Evolutionary conservation across 2,888 invertebrate genomes (phyloP).

Genomic region (Mylabris sibirica): DNA sequence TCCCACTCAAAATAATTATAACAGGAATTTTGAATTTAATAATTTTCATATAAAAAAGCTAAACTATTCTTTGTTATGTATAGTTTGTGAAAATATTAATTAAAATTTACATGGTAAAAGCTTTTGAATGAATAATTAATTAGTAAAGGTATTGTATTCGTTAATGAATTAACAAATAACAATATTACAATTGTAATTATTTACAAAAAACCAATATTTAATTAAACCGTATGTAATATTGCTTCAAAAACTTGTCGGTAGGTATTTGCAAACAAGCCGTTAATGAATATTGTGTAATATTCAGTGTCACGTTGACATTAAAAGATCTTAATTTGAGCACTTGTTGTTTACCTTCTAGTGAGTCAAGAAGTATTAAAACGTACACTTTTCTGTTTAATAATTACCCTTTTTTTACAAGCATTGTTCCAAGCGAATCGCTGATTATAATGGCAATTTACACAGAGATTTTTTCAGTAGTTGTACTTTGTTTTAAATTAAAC

Average conservation of each 20-base stretch:
- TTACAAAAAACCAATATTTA: no score
- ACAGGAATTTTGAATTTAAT: neutral
- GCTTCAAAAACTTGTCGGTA: no score
- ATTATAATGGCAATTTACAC: no score
- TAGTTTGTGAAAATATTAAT: neutral
- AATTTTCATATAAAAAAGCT: neutral
- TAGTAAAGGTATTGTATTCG: neutral
- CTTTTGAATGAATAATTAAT: conserved; percentile 3
- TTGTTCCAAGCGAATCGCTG: no score
- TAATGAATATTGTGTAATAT: no score
- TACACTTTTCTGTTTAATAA: neutral
- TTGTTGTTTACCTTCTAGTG: neutral
- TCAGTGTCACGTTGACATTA: neutral
- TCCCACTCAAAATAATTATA: neutral
- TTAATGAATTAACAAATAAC: neutral
- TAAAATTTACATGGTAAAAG: neutral
- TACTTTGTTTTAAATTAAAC: no score
- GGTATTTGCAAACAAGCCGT: no score
- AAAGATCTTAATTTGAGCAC: neutral
- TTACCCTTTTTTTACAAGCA: no score
- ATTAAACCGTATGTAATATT: no score
- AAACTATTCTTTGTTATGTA: neutral
- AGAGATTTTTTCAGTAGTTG: no score
- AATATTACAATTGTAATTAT: no score
- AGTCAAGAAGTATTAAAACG: neutral